Conservation (phyloP, 35 echinoderm and acorn worm species). For the Hemicentrotus pulcherrimus region DNA sequence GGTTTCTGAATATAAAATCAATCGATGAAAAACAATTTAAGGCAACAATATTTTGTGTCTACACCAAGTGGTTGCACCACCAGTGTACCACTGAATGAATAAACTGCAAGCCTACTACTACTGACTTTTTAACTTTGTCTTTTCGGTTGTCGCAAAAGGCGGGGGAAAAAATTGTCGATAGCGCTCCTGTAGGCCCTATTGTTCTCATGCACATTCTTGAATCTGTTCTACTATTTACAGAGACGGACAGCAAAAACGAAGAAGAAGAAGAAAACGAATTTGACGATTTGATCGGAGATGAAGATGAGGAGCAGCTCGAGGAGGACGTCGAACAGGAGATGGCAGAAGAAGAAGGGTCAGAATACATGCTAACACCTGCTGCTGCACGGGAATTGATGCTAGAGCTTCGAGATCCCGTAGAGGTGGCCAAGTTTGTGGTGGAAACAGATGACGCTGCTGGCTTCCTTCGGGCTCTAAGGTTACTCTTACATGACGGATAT, state of each 20-base stretch:
- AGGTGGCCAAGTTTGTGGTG: slow-evolving; percentile 36
- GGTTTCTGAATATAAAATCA: too few species aligned
- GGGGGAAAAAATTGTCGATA: too few species aligned
- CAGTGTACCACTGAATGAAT: too few species aligned
- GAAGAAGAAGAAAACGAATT: neutral
- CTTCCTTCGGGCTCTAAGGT: slow-evolving; percentile 22
- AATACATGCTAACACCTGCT: slow-evolving; percentile 40
- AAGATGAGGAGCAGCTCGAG: neutral
- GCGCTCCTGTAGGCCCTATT: too few species aligned
- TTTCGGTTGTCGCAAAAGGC: too few species aligned
- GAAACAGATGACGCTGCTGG: slow-evolving; percentile 41
- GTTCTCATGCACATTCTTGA: too few species aligned
- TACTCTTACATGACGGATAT: slow-evolving; percentile 39
- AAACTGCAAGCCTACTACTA: too few species aligned
- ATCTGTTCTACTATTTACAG: neutral
- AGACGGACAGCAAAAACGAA: neutral
- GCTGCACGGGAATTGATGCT: slow-evolving; percentile 36
- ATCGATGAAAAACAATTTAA: too few species aligned
- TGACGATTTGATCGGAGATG: neutral
- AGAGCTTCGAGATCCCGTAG: slow-evolving; percentile 12
- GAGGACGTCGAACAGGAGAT: neutral
- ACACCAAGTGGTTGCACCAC: too few species aligned
- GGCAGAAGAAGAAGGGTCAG: slow-evolving; percentile 9
- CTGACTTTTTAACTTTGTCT: too few species aligned
- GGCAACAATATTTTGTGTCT: too few species aligned